Percentiles rank a stretch among this genome's conserved stretches.
phyloP scores from a whole-genome alignment of 2,113 vertebrate genomes.

The Oryzias celebensis region DNA sequence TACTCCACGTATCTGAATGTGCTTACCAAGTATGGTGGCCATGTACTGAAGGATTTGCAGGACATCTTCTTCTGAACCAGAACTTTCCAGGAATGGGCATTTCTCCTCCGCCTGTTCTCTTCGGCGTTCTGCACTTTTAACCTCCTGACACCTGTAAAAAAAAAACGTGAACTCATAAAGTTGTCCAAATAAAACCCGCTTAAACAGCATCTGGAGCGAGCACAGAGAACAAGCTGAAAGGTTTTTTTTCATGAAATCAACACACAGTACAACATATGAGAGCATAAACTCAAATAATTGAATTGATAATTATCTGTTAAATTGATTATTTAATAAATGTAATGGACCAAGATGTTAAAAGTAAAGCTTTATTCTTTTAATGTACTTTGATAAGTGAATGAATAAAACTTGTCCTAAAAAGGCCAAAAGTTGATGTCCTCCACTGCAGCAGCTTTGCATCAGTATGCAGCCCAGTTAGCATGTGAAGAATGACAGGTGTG shows the following conservation, averaged over 20 bases:
- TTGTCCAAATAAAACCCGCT: too few relatives aligned
- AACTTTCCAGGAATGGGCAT: conserved; percentile 86
- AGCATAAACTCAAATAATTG: too few relatives aligned
- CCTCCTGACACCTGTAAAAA: conserved; percentile 82
- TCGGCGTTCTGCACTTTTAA: conserved; percentile 83
- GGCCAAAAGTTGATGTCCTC: not conserved
- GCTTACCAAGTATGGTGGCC: conserved; percentile 89
- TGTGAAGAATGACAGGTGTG: conserved; percentile 5
- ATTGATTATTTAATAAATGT: too few relatives aligned
- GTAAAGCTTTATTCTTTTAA: too few relatives aligned
- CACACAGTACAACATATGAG: too few relatives aligned
- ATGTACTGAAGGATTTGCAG: conserved; percentile 94
- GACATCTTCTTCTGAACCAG: conserved; percentile 88
- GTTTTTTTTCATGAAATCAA: not conserved
- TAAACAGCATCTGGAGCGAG: too few relatives aligned
- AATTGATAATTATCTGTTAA: too few relatives aligned
- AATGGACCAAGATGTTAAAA: too few relatives aligned
- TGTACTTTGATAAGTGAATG: too few relatives aligned
- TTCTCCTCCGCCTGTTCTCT: conserved; percentile 85
- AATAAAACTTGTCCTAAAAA: too few relatives aligned
- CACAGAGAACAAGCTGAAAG: not conserved
- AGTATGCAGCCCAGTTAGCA: conserved; percentile 4
- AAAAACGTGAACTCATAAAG: conserved; percentile 9
- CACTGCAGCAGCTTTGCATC: conserved; percentile 10
- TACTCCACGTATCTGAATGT: conserved; percentile 33